These are phyloP conservation scores for fruit fly (Drosophila melanogaster) DNA, from an alignment of 1,140 invertebrate species.

Conservation along the genomic window DNA sequence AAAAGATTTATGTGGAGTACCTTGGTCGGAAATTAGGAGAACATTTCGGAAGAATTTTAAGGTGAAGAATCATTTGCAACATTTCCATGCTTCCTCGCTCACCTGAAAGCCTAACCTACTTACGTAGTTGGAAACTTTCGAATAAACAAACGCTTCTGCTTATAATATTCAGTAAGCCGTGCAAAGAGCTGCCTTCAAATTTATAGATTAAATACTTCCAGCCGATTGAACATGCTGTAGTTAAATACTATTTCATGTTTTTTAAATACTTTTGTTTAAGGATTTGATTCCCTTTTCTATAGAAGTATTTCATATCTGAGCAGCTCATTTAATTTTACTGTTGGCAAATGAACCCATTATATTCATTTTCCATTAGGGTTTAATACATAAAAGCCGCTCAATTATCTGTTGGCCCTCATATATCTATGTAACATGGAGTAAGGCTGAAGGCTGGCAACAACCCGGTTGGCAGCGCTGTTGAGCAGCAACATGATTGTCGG, in stretches of 20 bases:
- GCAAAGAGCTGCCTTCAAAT: background rate
- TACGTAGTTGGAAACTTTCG: background rate
- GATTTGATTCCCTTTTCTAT: too few relatives aligned
- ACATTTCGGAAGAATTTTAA: background rate
- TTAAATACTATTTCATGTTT: too few relatives aligned
- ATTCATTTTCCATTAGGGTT: background rate
- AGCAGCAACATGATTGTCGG: too few relatives aligned
- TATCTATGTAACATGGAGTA: too few relatives aligned
- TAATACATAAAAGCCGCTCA: conserved; percentile 45
- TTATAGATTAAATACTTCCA: too few relatives aligned
- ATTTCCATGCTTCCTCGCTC: background rate
- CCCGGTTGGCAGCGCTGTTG: too few relatives aligned
- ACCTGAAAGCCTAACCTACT: background rate
- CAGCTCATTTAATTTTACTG: background rate
- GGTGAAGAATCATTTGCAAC: background rate
- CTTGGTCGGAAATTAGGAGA: background rate
- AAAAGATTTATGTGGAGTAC: background rate
- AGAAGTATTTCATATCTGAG: too few relatives aligned
- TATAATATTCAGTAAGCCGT: background rate
- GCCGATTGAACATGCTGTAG: too few relatives aligned
- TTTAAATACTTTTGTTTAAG: too few relatives aligned
- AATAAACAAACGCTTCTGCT: background rate
- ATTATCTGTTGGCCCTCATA: conserved; percentile 25
- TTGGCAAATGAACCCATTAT: background rate
- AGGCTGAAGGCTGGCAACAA: too few relatives aligned